These are phyloP conservation scores for Erebia epiphron DNA, from an alignment of 2,888 invertebrate species.

Conservation along the genomic window DNA sequence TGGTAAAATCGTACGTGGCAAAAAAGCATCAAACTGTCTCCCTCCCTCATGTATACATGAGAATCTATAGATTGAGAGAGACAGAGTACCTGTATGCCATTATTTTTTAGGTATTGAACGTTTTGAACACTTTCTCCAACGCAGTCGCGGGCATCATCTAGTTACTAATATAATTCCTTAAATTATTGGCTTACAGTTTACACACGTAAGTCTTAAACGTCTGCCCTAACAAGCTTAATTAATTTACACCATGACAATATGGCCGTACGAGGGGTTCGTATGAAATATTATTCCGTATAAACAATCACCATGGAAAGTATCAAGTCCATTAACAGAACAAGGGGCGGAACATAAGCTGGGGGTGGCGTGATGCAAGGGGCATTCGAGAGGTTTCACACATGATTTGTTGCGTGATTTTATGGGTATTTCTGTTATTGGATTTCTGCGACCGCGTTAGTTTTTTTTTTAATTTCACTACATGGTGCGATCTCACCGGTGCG, in stretches of 20 bases:
- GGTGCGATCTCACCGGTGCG: too few species aligned
- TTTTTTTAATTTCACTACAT: too few species aligned
- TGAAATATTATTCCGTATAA: constrained; percentile 34
- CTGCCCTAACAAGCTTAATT: constrained; percentile 37
- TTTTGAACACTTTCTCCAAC: neutral
- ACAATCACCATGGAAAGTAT: constrained; percentile 29
- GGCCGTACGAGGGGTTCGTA: constrained; percentile 27
- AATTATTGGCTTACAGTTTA: constrained; percentile 6
- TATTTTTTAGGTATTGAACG: too few species aligned
- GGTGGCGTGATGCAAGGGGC: constrained; percentile 26
- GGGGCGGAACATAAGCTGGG: constrained; percentile 29
- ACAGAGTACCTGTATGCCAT: too few species aligned
- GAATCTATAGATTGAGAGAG: too few species aligned
- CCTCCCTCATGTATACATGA: too few species aligned
- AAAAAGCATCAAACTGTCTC: too few species aligned
- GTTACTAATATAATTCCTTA: neutral
- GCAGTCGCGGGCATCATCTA: too few species aligned
- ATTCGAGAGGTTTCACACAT: constrained; percentile 19
- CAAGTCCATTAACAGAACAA: constrained; percentile 30
- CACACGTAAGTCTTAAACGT: constrained; percentile 23
- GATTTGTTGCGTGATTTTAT: constrained; percentile 28
- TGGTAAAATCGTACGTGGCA: too few species aligned
- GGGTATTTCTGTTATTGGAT: neutral
- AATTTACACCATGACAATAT: constrained; percentile 37
- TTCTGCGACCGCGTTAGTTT: neutral